These are phyloP conservation scores for Saxicola maurus DNA, from an alignment of 2,797 vertebrate species.

Conservation along the genomic window DNA sequence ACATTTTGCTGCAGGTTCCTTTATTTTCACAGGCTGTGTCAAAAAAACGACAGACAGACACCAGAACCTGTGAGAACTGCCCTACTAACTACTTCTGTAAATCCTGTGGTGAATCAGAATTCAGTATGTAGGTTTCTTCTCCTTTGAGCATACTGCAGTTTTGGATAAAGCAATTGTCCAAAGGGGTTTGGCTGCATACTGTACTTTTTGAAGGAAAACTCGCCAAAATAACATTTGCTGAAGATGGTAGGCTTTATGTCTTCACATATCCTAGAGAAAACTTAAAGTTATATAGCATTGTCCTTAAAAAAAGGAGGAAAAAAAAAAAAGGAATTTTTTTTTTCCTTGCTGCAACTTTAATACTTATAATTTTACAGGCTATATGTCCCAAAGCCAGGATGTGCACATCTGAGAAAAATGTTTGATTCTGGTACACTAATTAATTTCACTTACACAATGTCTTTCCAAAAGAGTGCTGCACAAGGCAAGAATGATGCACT, in stretches of 20 bases:
- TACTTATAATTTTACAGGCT: not conserved
- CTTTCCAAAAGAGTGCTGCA: not conserved
- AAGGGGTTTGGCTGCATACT: not conserved
- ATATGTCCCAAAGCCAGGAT: not conserved
- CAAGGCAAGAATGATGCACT: not conserved
- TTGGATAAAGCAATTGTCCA: not conserved
- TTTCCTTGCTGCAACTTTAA: not conserved
- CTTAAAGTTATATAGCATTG: not conserved
- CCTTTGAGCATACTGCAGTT: not conserved
- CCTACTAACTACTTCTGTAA: not conserved
- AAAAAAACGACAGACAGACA: not conserved
- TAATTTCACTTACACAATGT: not conserved
- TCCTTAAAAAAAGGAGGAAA: too few relatives aligned
- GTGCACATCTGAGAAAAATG: not conserved
- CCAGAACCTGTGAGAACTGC: not conserved
- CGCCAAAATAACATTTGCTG: rapidly evolving
- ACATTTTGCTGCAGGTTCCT: not conserved
- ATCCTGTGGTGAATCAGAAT: not conserved
- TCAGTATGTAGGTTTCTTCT: not conserved
- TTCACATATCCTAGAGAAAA: not conserved
- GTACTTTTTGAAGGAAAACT: not conserved
- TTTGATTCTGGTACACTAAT: not conserved
- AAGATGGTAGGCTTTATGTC: not conserved
- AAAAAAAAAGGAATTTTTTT: not conserved
- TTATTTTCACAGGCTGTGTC: not conserved